Conservation (phyloP, 2,113 vertebrate genomes). For the Spilogale gracilis region DNA sequence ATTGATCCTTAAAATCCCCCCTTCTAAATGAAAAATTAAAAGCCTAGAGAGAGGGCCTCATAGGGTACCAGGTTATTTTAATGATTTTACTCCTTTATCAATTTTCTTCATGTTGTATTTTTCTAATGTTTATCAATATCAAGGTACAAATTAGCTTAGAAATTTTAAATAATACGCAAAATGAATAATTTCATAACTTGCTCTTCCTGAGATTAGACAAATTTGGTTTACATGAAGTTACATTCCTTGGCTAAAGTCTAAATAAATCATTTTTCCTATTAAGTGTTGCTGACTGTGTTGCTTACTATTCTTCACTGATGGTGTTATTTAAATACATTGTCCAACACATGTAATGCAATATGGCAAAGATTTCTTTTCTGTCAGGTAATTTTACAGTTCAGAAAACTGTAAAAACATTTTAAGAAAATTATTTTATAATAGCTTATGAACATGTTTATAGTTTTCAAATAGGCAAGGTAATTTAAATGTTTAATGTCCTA, state of each 20-base stretch:
- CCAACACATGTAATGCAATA: not conserved
- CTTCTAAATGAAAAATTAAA: constrained; percentile 86
- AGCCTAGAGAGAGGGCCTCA: constrained; percentile 76
- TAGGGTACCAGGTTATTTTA: constrained; percentile 79
- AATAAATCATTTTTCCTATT: constrained; percentile 38
- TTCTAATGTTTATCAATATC: constrained; percentile 76
- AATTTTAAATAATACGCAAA: constrained; percentile 57
- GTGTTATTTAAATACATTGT: constrained; percentile 27
- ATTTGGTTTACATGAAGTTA: constrained; percentile 54
- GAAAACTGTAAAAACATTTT: constrained; percentile 57
- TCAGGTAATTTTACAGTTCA: not conserved
- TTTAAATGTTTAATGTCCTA: constrained; percentile 66
- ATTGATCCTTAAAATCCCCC: constrained; percentile 87
- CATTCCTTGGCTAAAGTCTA: constrained; percentile 38
- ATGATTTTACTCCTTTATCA: constrained; percentile 79
- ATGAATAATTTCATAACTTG: constrained; percentile 30
- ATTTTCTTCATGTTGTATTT: constrained; percentile 62
- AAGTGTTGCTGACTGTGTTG: not conserved
- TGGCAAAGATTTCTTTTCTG: constrained; percentile 36
- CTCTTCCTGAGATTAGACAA: constrained; percentile 14
- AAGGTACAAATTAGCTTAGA: constrained; percentile 67
- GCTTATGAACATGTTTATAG: constrained; percentile 12
- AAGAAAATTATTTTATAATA: constrained; percentile 56
- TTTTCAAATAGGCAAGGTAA: constrained; percentile 57
- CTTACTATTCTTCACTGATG: not conserved